Evolutionary conservation across 2,113 vertebrate species (phyloP), one percentile per base, ranked within the genome.

Genomic region (Calypte anna): DNA sequence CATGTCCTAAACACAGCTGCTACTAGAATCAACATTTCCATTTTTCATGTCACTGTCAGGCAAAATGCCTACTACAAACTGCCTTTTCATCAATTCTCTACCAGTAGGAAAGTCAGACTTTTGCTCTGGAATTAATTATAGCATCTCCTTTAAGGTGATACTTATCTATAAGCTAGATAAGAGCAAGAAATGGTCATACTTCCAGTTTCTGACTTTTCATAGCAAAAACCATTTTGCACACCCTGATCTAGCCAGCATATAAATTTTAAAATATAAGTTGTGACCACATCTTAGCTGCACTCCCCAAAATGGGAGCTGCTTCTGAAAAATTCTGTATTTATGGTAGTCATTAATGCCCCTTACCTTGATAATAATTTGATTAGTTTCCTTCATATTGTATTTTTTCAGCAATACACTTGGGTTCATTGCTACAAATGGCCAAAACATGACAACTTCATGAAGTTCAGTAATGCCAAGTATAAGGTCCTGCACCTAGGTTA

Each of bases 1-100:
- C 30, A 82, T n/a, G 27, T 82, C 46, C 54, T 88, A 90, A 94
- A 82, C 51, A 70, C 74, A 91, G 66, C 75, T 93, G 82, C 54
- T 82, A 72, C 57, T 90, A 82, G 44, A 82, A 91, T 79, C 58
- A 94, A 82, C 54, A 84, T 67, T 91, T 83, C 66, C 21, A 68
- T 89, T 96, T 84, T 93, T 84, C 20, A 59, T 57, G 6, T 74
- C 6, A 43, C n/a, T 74, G 22, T 55, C 48, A 92, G 73, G 44
- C 61, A 95, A 91, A 91, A 94, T 53, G 12, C 14, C 28, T 58
- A 23, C 30, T 73, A 36, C 53, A 79, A 82, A 76, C 51, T 79
- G 40, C 7, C 23, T 91, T 91, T 86, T 91, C 38, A 84, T 67
- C 30, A 48, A 7, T 57, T 61, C 10, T 89, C 13, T 84, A 5